Evolutionary conservation across 2,888 invertebrate genomes (phyloP), one percentile per base, ranked within the genome.

Genomic region (Orthosia gracilis): DNA sequence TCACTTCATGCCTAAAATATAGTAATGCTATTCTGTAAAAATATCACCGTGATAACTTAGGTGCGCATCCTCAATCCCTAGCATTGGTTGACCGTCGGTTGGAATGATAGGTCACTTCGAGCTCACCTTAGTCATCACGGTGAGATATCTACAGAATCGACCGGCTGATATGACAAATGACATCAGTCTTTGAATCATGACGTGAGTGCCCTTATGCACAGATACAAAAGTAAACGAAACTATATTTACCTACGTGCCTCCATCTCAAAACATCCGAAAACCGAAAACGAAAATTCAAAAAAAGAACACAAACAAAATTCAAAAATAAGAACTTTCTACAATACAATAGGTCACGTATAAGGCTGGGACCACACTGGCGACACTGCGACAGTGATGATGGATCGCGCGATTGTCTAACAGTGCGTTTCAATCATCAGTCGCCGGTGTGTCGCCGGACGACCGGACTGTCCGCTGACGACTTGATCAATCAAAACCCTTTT

Each of bases 401-500:
- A 93, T 93, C 89, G 89, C 72, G 78, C 89, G 90, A 91, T 91
- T 91, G 92, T 92, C 90, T 87, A 80, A 80, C 84, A 85, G 85
- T 69, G 86, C 86, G 85, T 86, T 92, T 93, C 91, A 89, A 92
- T 93, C 92, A 92, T 90, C 83, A 87, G 89, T 85, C 89, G 88
- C 82, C 86, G 85, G 78, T 79, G 73, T 61, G 89, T 83, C 89
- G 87, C 80, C 86, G 79, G 80, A 84, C 76, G 87, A 78, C 84
- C 85, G 78, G 80, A 67, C 73, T 79, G 89, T 86, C 87, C 87
- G 74, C 7, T 87, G 89, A 91, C 89, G 89, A 88, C 90, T 91
- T 91, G 91, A 92, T 92, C 91, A 89, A 92, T 92, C 89, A 89
- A 87, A 90, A 89, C 91, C 90, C 91, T 91, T 91, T 91, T 90